A percentile compares a stretch with the other conserved stretches of the same genome.
Evolutionary conservation across 2,113 vertebrate genomes (phyloP).

Genomic region (Hyla sarda): DNA sequence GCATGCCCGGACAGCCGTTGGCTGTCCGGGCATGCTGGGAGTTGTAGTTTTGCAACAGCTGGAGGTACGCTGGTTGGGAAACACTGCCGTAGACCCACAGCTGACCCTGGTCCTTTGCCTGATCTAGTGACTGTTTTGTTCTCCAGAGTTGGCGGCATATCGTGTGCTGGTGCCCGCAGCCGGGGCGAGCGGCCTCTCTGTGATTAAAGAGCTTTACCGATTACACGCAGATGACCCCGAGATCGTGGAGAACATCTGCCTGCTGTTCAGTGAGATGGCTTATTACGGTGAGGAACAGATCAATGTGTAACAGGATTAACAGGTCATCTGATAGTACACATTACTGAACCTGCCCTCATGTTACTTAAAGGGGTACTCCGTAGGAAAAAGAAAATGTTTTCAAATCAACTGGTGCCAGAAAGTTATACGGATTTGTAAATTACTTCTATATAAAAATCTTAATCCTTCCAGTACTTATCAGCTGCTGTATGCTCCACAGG

Average conservation of each 20-base stretch:
- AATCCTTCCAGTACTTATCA: no score
- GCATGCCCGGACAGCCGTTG: no score
- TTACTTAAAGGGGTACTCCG: no score
- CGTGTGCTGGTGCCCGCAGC: conserved; percentile 57
- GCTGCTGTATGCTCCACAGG: no score
- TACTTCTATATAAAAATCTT: no score
- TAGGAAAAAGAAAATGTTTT: no score
- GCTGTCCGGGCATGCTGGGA: no score
- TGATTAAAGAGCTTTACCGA: conserved; percentile 63
- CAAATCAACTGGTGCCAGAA: no score
- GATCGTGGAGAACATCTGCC: conserved; percentile 68
- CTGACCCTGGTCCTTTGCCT: background rate
- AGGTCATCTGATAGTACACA: background rate
- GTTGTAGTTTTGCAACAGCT: no score
- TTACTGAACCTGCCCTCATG: background rate
- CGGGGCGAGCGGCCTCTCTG: conserved; percentile 58
- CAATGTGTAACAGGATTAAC: background rate
- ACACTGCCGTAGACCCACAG: no score
- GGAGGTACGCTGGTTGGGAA: no score
- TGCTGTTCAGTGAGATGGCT: conserved; percentile 67
- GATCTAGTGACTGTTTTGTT: background rate
- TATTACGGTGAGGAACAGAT: conserved; percentile 68
- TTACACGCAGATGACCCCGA: conserved; percentile 62
- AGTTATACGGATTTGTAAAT: no score
- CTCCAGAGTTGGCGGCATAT: conserved; percentile 72